Conservation (phyloP, 2,888 invertebrate species). For the Toxonevra muliebris region DNA sequence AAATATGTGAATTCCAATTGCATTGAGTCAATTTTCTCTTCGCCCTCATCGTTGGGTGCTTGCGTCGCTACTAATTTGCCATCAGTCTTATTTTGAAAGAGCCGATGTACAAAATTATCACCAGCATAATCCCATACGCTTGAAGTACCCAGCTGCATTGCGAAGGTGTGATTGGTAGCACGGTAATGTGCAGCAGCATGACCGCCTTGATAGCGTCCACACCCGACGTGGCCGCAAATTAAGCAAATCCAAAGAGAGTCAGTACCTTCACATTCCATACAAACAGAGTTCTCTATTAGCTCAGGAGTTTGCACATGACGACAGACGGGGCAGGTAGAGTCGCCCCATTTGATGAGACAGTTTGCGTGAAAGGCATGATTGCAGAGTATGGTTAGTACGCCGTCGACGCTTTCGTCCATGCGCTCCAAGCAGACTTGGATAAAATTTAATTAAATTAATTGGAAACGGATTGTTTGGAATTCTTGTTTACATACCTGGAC, state of each 20-base stretch:
- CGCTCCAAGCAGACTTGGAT: constrained; percentile 73
- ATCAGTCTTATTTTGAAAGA: constrained; percentile 96
- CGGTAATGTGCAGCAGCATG: constrained; percentile 97
- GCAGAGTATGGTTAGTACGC: constrained; percentile 95
- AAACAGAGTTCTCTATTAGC: constrained; percentile 69
- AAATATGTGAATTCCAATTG: constrained; percentile 97
- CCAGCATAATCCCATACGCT: constrained; percentile 99
- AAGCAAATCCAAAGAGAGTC: constrained; percentile 98
- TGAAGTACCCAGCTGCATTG: constrained; percentile 94
- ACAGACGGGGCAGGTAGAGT: constrained; percentile 97
- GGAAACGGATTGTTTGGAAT: not conserved
- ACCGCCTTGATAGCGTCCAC: constrained; percentile 88
- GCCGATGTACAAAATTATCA: constrained; percentile 87
- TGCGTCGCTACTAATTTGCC: constrained; percentile 91
- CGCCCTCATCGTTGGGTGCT: constrained; percentile 72
- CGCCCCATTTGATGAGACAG: constrained; percentile 96
- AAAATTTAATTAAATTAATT: not conserved
- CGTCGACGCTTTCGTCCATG: constrained; percentile 98
- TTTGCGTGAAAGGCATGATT: constrained; percentile 98
- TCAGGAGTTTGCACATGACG: constrained; percentile 74
- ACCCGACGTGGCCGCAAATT: constrained; percentile 98
- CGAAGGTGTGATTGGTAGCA: constrained; percentile 96
- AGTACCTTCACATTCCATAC: constrained; percentile 70
- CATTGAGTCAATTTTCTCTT: constrained; percentile 91
- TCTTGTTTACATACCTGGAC: constrained; percentile 77